Evolutionary conservation across 2,888 invertebrate genomes (phyloP).

Genomic region (Tipula confusa): DNA sequence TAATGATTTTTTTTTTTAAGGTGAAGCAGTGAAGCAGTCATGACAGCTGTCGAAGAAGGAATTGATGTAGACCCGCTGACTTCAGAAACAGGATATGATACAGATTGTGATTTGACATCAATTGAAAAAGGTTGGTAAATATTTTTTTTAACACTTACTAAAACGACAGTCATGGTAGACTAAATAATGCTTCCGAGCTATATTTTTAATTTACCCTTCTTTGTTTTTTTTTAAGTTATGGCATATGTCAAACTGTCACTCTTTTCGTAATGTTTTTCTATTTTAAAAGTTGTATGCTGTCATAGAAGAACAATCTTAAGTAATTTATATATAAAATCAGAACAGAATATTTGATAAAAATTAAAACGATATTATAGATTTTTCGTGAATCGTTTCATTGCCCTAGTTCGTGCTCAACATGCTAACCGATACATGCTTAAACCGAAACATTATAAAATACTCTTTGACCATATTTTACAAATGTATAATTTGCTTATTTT

Average conservation of each 20-base stretch:
- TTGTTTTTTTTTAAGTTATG: not conserved
- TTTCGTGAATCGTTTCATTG: too few species aligned
- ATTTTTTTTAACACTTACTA: not conserved
- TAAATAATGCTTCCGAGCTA: too few species aligned
- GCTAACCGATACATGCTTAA: too few species aligned
- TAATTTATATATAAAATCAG: not conserved
- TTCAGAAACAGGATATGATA: conserved; percentile 17
- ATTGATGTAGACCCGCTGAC: conserved; percentile 13
- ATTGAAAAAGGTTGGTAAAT: conserved; percentile 16
- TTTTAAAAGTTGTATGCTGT: not conserved
- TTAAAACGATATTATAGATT: too few species aligned
- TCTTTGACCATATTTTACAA: too few species aligned
- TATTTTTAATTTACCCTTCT: not conserved
- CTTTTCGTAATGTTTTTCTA: not conserved
- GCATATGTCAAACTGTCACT: not conserved
- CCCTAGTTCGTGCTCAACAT: too few species aligned
- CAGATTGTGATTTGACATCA: conserved; percentile 21
- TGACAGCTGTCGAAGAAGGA: conserved; percentile 26
- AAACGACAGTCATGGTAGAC: too few species aligned
- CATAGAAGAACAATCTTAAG: not conserved
- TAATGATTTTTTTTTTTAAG: conserved; percentile 10
- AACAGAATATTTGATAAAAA: too few species aligned
- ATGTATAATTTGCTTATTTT: too few species aligned
- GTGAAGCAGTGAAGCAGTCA: not conserved
- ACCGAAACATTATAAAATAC: too few species aligned